Conservation (phyloP, 2,888 invertebrate species). For the Lithosia quadra region DNA sequence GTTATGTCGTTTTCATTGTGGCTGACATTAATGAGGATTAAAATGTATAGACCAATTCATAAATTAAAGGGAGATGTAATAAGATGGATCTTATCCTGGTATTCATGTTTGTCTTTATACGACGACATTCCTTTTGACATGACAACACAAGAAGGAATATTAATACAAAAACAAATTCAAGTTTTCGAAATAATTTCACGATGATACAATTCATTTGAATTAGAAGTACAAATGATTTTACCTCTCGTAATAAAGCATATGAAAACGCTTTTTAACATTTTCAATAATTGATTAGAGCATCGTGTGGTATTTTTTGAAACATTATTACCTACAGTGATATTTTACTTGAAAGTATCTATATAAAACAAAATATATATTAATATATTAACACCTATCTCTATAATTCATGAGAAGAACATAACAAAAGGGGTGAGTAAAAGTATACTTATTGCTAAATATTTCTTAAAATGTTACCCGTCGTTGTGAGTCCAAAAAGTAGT, state of each 20-base stretch:
- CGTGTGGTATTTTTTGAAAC: not conserved
- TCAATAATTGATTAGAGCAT: too few relatives aligned
- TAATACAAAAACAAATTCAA: conserved; percentile 1
- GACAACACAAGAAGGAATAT: conserved; percentile 11
- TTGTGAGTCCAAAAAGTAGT: conserved; percentile 94
- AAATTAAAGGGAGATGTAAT: conserved; percentile 56
- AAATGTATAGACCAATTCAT: conserved; percentile 55
- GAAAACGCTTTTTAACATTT: not conserved
- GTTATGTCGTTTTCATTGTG: conserved; percentile 25
- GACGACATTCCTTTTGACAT: conserved; percentile 29
- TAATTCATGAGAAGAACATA: not conserved
- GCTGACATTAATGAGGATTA: conserved; percentile 42
- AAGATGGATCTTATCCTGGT: conserved; percentile 40
- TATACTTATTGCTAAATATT: not conserved
- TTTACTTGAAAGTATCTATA: not conserved
- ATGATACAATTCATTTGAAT: not conserved
- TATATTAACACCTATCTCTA: not conserved
- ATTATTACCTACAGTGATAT: not conserved
- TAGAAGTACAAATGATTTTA: not conserved
- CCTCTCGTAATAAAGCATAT: too few relatives aligned
- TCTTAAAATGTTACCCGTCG: conserved; percentile 81
- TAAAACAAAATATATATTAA: too few relatives aligned
- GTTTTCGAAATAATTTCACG: not conserved
- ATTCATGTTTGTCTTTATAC: conserved; percentile 37
- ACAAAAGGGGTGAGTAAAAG: too few relatives aligned